phyloP scores from a whole-genome alignment of 2,797 vertebrate species.

The Picus viridis region DNA sequence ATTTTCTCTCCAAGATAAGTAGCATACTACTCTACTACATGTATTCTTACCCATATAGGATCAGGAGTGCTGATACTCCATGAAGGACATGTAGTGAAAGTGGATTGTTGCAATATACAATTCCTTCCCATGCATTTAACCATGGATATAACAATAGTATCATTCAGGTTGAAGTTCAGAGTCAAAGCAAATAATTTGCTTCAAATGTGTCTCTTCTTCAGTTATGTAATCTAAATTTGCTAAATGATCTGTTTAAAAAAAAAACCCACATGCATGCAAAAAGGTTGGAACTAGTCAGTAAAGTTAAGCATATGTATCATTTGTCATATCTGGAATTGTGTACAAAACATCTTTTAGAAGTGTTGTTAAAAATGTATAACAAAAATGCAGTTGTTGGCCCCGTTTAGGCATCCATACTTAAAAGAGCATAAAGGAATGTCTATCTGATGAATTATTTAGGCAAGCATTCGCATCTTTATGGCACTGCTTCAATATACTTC shows the following conservation, averaged over 20 bases:
- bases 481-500: neutral
- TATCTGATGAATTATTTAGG: neutral
- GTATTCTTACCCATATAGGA: fast-evolving
- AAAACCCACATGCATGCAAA: neutral
- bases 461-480: neutral
- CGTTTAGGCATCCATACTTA: neutral
- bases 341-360: neutral
- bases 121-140: neutral
- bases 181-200: neutral
- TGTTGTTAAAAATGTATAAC: neutral
- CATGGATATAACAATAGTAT: neutral
- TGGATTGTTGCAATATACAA: neutral
- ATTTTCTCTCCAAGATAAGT: neutral
- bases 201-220: neutral
- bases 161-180: neutral
- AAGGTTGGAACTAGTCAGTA: neutral
- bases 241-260: neutral
- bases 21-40: neutral
- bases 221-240: neutral
- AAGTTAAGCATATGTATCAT: neutral
- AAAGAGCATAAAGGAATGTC: neutral
- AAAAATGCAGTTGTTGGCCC: neutral
- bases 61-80: neutral
- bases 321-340: neutral
- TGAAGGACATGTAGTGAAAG: neutral